Percentiles rank a stretch among this genome's conserved stretches.
Evolutionary conservation across 1,140 invertebrate species (phyloP).

Genomic region (Zaprionus tsacasi): DNA sequence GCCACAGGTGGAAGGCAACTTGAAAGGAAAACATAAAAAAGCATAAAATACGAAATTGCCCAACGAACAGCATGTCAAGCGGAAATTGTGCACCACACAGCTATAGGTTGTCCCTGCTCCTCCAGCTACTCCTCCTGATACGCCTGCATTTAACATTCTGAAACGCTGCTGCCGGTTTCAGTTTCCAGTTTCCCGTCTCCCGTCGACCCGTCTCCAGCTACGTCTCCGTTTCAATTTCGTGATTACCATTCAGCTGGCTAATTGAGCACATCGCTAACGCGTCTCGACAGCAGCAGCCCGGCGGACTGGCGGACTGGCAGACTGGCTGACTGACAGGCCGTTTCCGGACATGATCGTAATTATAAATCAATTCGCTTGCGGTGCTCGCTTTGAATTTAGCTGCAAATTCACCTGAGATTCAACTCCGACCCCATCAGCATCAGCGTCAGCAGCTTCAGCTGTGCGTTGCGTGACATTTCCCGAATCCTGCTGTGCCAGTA

Average conservation of each 20-base stretch:
- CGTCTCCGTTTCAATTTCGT: constrained; percentile 39
- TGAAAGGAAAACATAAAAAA: constrained; percentile 49
- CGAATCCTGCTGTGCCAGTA: constrained; percentile 55
- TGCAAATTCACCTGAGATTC: neutral
- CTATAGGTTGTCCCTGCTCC: neutral
- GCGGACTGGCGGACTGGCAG: neutral
- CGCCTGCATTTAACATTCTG: constrained; percentile 30
- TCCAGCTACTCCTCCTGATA: neutral
- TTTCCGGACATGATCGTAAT: constrained; percentile 61
- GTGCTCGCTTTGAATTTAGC: constrained; percentile 49
- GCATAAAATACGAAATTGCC: constrained; percentile 47
- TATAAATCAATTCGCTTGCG: constrained; percentile 73
- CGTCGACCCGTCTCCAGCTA: neutral
- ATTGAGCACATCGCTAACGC: constrained; percentile 67
- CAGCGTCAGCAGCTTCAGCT: constrained; percentile 15
- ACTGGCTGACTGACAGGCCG: constrained; percentile 11
- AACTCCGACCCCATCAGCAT: constrained; percentile 21
- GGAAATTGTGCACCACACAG: constrained; percentile 57
- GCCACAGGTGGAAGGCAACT: constrained; percentile 70
- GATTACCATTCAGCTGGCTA: constrained; percentile 61
- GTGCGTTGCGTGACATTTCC: constrained; percentile 75
- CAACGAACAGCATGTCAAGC: constrained; percentile 49
- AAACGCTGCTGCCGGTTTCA: constrained; percentile 27
- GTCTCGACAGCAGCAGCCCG: constrained; percentile 30
- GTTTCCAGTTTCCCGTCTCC: neutral